A percentile compares a stretch with the other conserved stretches of the same genome.
Evolutionary conservation across 2,888 invertebrate species (phyloP).

Genomic region (Helleia helle): DNA sequence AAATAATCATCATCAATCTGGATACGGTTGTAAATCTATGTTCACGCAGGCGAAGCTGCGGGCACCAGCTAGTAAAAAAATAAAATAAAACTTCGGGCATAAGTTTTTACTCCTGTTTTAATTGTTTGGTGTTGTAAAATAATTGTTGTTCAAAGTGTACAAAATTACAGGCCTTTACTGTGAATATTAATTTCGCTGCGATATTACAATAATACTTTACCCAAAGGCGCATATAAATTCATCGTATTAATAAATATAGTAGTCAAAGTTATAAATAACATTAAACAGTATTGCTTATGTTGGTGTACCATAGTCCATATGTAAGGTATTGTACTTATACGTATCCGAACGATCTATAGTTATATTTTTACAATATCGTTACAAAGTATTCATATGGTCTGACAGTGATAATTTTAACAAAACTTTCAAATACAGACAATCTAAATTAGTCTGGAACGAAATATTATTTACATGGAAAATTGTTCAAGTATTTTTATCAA

Average conservation of each 20-base stretch:
- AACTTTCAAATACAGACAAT: slow-evolving; percentile 14
- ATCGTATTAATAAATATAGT: slow-evolving; percentile 40
- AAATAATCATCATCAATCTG: too few species aligned
- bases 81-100: slow-evolving; percentile 41
- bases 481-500: neutral
- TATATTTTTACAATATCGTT: slow-evolving; percentile 42
- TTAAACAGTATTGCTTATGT: slow-evolving; percentile 49
- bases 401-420: slow-evolving; percentile 18
- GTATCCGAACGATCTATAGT: slow-evolving; percentile 38
- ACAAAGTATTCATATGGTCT: slow-evolving; percentile 25
- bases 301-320: slow-evolving; percentile 47
- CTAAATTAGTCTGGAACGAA: slow-evolving; percentile 14
- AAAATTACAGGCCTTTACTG: slow-evolving; percentile 68
- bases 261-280: slow-evolving; percentile 42
- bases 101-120: slow-evolving; percentile 52
- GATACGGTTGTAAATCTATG: too few species aligned
- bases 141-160: slow-evolving; percentile 64
- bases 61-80: too few species aligned
- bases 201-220: slow-evolving; percentile 34
- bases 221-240: slow-evolving; percentile 42
- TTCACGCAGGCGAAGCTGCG: too few species aligned
- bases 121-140: slow-evolving; percentile 63
- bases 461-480: slow-evolving; percentile 18
- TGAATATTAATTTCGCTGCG: slow-evolving; percentile 52
- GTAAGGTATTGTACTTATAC: slow-evolving; percentile 45